Evolutionary conservation across 2,888 invertebrate genomes (phyloP), one percentile per base, ranked within the genome.

Genomic region (Chouioia cunea): DNA sequence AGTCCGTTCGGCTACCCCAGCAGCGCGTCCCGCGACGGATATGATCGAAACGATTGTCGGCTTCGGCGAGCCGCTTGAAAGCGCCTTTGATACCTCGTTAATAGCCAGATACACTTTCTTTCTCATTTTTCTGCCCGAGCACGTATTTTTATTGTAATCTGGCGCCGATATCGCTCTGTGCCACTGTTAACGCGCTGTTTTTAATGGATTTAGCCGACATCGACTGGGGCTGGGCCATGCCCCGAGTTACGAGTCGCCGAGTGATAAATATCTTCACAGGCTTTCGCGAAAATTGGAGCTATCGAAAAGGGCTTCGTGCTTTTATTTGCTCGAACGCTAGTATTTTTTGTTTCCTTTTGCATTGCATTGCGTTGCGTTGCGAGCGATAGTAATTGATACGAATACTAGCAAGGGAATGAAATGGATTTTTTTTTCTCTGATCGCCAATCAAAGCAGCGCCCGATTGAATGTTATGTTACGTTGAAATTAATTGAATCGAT

Each of bases 251-350:
- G 68, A 59, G 60, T 68, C 18, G 71, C 48, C 65, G 50, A 23
- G 53, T 65, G 59, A 73, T 73, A 73, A 73, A 73, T 73, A 69
- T 73, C 65, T 60, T 65, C n/a, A 48, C 20, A 8, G 22, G 56
- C 65, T 67, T 58, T 71, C 50, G 64, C 44, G 54, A 66, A 71
- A 71, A 71, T 63, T 59, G 65, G 44, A 62, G 60, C 27, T 60
- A 70, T 46, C 44, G 64, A 53, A 50, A 16, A 16, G 58, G 53
- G 23, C 14, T 8, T 12, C 16, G 53, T n/a, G 16, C 27, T 15
- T 56, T 3, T 56, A 23, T 56, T 36, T 36, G 16, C 36, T 6
- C 56, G 27, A 23, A 27, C 23, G 23, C 36, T 15, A 16, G 15
- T 15, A 36, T 16, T 20, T 44, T 58, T 58, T 12, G 36, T 27